Evolutionary conservation across 1,140 invertebrate species (phyloP), one percentile per base, ranked within the genome.

Genomic region (Drosophila sturtevanti): DNA sequence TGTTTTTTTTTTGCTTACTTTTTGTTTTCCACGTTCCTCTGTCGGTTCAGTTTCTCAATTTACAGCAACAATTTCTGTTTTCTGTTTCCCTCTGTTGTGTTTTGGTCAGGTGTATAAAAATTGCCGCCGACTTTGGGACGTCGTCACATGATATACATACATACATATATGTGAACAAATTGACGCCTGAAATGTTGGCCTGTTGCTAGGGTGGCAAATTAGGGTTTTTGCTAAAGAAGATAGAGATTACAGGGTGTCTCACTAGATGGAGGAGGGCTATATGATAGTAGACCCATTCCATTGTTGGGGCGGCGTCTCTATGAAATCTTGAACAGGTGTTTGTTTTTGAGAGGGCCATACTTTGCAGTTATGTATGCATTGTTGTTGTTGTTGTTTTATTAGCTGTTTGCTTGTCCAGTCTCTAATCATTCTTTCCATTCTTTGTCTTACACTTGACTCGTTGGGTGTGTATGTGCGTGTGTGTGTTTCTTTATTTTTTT

Each of bases 1-100:
- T 67, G 34, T 11, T 11, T 9, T 22, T 27, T 27, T 52, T 31
- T 9, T 58, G 27, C 41, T 21, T 21, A 16, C 41, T 18, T 11
- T 31, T 27, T n/a, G 41, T 76, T 77, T 37, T 63, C 54, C 60
- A 70, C 59, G 59, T 66, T 31, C 27, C 27, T 31, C 27, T 31
- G 27, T 31, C 27, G 27, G 1, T 55, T 14, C 48, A 16, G 54
- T 66, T 68, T 77, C 77, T 31, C 44, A 34, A 41, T 54, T 72
- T 59, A 34, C 21, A 27, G 35, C 31, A 2, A 27, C 9, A 16
- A 11, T 31, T 37, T 35, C 6, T 34, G 34, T 11, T 38, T 9
- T 16, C 27, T 31, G 24, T 58, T 44, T 24, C 38, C 6, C 27
- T 24, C 22, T n/a, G 11, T 37, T 44, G 18, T 34, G 2, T 54